phyloP scores from a whole-genome alignment of 2,113 vertebrate genomes.

The Microtus ochrogaster region DNA sequence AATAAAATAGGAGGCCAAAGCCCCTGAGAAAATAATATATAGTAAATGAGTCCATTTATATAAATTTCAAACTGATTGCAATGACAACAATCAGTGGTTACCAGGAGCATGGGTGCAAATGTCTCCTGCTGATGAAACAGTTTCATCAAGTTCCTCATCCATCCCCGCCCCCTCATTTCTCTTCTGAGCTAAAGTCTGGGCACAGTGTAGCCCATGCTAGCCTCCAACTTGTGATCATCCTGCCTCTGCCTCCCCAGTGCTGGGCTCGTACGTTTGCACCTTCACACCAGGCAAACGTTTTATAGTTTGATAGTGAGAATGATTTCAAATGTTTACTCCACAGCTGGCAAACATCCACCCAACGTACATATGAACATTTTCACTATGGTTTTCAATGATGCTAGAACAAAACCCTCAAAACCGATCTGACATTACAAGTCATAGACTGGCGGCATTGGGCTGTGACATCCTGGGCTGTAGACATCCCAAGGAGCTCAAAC shows the following conservation, averaged over 20 bases:
- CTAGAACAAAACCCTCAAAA: neutral
- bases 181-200: neutral
- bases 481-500: neutral
- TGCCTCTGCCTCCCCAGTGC: neutral
- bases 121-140: neutral
- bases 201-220: neutral
- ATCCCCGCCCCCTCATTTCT: neutral
- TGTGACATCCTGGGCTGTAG: neutral
- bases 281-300: neutral
- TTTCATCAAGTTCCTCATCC: neutral
- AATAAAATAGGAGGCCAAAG: slow-evolving; percentile 5
- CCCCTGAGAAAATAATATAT: neutral
- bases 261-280: neutral
- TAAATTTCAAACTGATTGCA: neutral
- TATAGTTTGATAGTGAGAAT: neutral
- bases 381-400: neutral
- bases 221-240: neutral
- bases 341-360: neutral
- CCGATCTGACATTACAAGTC: neutral
- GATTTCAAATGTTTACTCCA: neutral
- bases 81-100: neutral
- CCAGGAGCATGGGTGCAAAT: neutral
- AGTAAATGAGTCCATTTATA: neutral
- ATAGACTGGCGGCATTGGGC: neutral
- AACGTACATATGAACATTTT: neutral